Base-by-base conservation (phyloP, 2,113 vertebrate genomes). In the Eptesicus fuscus region DNA sequence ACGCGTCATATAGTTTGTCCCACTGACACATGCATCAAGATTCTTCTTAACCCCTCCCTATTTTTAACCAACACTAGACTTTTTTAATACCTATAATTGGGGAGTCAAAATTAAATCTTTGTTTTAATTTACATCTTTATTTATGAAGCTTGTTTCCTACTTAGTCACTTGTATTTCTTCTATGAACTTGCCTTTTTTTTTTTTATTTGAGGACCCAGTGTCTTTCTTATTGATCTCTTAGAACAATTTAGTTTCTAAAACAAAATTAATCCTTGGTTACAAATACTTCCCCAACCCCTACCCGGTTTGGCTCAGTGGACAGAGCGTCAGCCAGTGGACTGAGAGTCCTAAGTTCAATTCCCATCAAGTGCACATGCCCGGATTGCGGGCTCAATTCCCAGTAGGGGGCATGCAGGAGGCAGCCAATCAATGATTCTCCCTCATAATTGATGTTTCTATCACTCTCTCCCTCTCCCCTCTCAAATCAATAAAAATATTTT, bases 111-210 rank as follows among this genome's bases (percentile, higher is more conserved):
- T 9, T 35, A 82, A 67, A 90, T 56, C 25, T 83, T 73, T 67
- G n/a, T 74, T 51, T 88, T 47, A 79, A 91, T 40, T 96, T 91
- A 82, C 7, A 76, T 70, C 49, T 77, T 88, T 70, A 80, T 18
- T 88, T 88, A 49, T 42, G 1, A 85, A 93, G 83, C 13, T 49
- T 7, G 7, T 80, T 93, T 84, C 14, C 53, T 35, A 76, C 4
- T 80, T 88, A 65, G 22, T 67, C n/a, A 77, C 51, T 80, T 53
- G 13, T 71, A 65, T 85, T 70, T 35, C 67, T 88, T 93, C 79
- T 71, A 37, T 79, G 40, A 92, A 83, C 5, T 22, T 47, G 25
- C 23, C 49, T 47, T 28, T 8, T 14, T 56, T 56, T 83, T 78
- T 80, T 77, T 88, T 90, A 49, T 44, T 92, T n/a, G 49, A 84